Percentiles rank a stretch among this genome's conserved stretches.
These are phyloP conservation scores for Notodromas monacha DNA, from an alignment of 2,888 invertebrate genomes.

Conservation along the genomic window DNA sequence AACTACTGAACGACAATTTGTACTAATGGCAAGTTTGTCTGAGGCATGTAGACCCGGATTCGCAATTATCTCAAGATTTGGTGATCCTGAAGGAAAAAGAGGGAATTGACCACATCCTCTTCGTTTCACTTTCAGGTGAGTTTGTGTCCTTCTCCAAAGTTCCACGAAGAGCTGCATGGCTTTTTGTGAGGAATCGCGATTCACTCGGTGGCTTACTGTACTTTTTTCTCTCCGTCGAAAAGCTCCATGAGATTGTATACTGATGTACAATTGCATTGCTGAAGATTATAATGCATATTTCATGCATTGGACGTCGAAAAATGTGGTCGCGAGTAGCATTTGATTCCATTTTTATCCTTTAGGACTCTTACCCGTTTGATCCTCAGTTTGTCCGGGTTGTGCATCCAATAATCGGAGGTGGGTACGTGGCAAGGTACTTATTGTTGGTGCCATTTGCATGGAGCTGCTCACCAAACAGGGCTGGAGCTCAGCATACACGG, in stretches of 20 bases:
- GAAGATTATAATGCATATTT: too few relatives aligned
- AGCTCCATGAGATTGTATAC: too few relatives aligned
- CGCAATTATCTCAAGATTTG: slow-evolving; percentile 73
- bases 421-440: slow-evolving; percentile 82
- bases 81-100: slow-evolving; percentile 68
- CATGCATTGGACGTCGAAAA: too few relatives aligned
- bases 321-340: too few relatives aligned
- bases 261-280: too few relatives aligned
- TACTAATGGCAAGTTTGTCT: slow-evolving; percentile 97
- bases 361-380: slow-evolving; percentile 88
- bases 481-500: slow-evolving; percentile 95
- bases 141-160: slow-evolving; percentile 5
- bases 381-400: slow-evolving; percentile 95
- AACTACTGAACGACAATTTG: slow-evolving; percentile 83
- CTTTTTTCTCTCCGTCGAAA: not conserved
- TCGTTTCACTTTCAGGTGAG: slow-evolving; percentile 77
- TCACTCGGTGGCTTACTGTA: slow-evolving; percentile 1
- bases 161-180: not conserved
- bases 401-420: slow-evolving; percentile 84
- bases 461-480: slow-evolving; percentile 93
- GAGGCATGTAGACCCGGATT: slow-evolving; percentile 88
- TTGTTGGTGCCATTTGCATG: slow-evolving; percentile 98
- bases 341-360: slow-evolving; percentile 1
- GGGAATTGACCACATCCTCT: slow-evolving; percentile 72
- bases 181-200: too few relatives aligned